phyloP scores from a whole-genome alignment of 2,113 vertebrate species.

The Aplodontia rufa region DNA sequence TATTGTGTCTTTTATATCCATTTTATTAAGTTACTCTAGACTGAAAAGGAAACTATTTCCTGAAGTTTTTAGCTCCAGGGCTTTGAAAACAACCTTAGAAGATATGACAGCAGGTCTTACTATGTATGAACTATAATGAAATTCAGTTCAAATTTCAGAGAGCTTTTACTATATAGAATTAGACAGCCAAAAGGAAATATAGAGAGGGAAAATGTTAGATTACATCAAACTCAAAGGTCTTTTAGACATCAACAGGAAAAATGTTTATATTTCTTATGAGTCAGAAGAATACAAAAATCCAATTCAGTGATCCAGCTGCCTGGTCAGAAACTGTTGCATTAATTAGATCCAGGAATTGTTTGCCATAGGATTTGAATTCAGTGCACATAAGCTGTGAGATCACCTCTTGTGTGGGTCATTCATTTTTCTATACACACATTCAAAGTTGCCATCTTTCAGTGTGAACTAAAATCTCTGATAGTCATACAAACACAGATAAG shows the following conservation, averaged over 20 bases:
- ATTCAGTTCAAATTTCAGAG: neutral
- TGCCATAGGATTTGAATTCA: neutral
- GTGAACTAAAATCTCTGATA: neutral
- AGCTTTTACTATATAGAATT: conserved; percentile 2
- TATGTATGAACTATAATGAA: neutral
- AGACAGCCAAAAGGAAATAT: neutral
- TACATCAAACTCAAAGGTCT: neutral
- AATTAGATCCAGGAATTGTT: neutral
- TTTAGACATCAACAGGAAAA: neutral
- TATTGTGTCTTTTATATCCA: neutral
- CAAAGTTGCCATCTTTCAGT: neutral
- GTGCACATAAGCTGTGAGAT: neutral
- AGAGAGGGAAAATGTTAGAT: neutral
- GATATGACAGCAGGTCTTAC: neutral
- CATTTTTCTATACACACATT: neutral
- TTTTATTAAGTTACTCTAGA: neutral
- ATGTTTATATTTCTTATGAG: neutral
- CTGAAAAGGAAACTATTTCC: conserved; percentile 23
- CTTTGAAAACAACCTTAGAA: conserved; percentile 34
- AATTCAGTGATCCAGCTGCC: neutral
- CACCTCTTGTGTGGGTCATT: no score
- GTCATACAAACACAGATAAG: neutral
- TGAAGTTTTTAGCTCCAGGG: neutral
- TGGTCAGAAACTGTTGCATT: neutral
- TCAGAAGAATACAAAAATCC: neutral